Conservation (phyloP, 2,797 vertebrate species). For the Ceyx erithaca region DNA sequence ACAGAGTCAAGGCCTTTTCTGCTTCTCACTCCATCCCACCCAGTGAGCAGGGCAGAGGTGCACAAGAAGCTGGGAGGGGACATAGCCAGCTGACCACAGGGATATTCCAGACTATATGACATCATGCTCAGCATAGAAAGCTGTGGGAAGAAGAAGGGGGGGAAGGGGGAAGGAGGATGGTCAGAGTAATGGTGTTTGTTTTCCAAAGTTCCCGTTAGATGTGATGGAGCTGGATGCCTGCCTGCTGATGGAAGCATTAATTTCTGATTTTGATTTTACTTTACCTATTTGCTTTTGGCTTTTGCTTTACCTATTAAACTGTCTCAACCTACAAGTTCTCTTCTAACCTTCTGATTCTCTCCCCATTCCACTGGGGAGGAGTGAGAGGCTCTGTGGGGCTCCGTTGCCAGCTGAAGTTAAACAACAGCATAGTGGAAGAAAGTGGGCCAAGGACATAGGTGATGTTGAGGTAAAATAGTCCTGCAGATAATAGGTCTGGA, state of each 20-base stretch:
- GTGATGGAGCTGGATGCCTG: background rate
- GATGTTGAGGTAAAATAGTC: background rate
- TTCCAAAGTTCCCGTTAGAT: background rate
- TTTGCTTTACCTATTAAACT: background rate
- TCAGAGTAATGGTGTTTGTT: background rate
- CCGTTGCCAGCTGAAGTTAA: background rate
- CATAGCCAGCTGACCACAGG: background rate
- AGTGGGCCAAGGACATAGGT: background rate
- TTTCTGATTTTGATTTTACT: background rate
- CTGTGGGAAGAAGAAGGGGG: background rate
- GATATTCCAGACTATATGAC: background rate
- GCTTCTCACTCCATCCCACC: too few relatives aligned
- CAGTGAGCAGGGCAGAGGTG: background rate
- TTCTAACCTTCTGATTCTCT: background rate
- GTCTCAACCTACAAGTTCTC: background rate
- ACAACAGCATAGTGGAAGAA: fast-evolving
- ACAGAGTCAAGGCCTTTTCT: too few relatives aligned
- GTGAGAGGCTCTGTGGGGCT: background rate
- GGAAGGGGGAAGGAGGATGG: background rate
- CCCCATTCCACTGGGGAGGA: fast-evolving
- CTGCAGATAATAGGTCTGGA: background rate
- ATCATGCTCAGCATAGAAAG: background rate
- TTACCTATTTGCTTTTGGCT: background rate
- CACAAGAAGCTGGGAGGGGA: background rate
- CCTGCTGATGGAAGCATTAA: background rate